Evolutionary conservation across 2,113 vertebrate species (phyloP), one percentile per base, ranked within the genome.

Genomic region (Drymodes brunneopygia): DNA sequence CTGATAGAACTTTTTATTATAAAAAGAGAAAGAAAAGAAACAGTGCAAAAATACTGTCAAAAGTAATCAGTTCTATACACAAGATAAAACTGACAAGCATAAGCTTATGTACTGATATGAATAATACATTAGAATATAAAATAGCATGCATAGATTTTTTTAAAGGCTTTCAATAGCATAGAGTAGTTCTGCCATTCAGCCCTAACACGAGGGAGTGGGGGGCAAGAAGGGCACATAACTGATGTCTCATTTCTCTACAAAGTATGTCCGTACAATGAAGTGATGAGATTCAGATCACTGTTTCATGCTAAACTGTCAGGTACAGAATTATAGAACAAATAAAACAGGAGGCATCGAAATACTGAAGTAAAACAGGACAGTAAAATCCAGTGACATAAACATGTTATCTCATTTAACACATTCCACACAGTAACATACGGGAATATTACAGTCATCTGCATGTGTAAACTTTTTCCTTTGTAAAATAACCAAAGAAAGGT

Each of bases 1-100:
- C 95, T 91, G 90, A 97, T 90, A 98, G 96, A 97, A 98, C 91
- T 91, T 98, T 70, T 90, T 90, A 90, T 90, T 98, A 98, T 98
- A 98, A 97, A 97, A 98, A 98, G 92, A 98, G 94, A 92, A 97
- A 97, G 86, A 96, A 90, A 96, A 97, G 97, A 98, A 98, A 97
- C 97, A 98, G 96, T 97, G 98, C 98, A 98, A 98, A 98, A 99
- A 99, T 99, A 99, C 98, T 99, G 98, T 98, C 98, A 98, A 92
- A 97, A 97, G 96, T 91, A 98, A 95, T 98, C 97, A 97, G 97
- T 97, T 98, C 94, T 97, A 97, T 97, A 98, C 98, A 97, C 94
- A 96, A 92, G 92, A 83, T 93, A 96, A 95, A 98, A 97, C 98
- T 97, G 97, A 95, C 81, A 97, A 97, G 97, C 97, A 96, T 91